Conservation (phyloP, 2,888 invertebrate genomes). For the Zygothrica quintamaculata region DNA sequence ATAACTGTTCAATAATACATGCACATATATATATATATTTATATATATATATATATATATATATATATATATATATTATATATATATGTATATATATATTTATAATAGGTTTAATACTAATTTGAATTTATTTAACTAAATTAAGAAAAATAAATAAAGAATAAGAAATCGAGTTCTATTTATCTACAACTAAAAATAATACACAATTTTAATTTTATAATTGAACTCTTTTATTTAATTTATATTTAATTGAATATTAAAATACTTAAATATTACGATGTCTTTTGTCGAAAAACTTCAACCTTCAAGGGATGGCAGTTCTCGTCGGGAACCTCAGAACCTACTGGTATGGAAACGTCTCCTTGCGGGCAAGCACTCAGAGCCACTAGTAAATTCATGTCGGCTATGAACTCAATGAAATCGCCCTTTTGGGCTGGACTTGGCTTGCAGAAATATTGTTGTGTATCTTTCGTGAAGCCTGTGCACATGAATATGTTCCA, state of each 20-base stretch:
- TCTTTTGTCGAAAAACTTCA: constrained; percentile 82
- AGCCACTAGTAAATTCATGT: constrained; percentile 85
- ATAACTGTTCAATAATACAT: too few relatives aligned
- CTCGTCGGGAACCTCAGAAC: constrained; percentile 83
- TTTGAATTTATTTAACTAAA: too few relatives aligned
- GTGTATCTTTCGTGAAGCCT: constrained; percentile 85
- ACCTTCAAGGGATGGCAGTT: constrained; percentile 84
- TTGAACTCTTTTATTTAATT: background rate
- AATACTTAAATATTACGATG: background rate
- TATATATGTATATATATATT: too few relatives aligned
- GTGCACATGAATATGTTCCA: constrained; percentile 86
- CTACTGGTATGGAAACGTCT: constrained; percentile 85
- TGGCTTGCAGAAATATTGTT: constrained; percentile 85
- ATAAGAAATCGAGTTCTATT: too few relatives aligned
- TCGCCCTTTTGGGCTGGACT: constrained; percentile 85
- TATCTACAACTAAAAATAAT: too few relatives aligned
- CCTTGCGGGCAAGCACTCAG: constrained; percentile 85
- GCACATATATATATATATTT: too few relatives aligned
- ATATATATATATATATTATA: too few relatives aligned
- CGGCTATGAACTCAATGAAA: constrained; percentile 85
- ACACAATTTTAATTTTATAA: too few relatives aligned
- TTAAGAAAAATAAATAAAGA: too few relatives aligned
- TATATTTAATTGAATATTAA: background rate
- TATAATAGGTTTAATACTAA: too few relatives aligned
- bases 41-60: too few relatives aligned